phyloP scores from a whole-genome alignment of 2,113 vertebrate species.

The Datnioides undecimradiatus region DNA sequence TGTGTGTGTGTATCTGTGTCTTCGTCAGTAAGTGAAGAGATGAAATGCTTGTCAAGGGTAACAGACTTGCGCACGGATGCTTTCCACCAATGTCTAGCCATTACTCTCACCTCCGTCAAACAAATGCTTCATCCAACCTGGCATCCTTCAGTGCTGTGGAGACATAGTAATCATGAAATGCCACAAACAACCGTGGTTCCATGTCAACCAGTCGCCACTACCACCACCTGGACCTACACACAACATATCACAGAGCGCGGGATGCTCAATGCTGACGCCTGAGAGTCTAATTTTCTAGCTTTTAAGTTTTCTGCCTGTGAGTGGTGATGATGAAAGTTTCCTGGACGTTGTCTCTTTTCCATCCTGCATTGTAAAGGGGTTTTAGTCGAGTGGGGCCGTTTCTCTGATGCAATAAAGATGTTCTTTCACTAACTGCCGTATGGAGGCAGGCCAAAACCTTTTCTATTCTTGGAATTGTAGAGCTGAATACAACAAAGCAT shows the following conservation, averaged over 20 bases:
- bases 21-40: conserved; percentile 60
- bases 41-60: conserved; percentile 75
- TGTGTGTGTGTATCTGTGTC: background rate
- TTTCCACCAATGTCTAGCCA: conserved; percentile 66
- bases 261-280: conserved; percentile 23
- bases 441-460: conserved; percentile 24
- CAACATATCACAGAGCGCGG: conserved; percentile 16
- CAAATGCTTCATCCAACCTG: conserved; percentile 58
- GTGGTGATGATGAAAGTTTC: conserved; percentile 40
- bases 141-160: conserved; percentile 50
- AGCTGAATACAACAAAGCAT: background rate
- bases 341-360: conserved; percentile 33
- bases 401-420: conserved; percentile 46
- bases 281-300: conserved; percentile 28
- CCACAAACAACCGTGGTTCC: conserved; percentile 62
- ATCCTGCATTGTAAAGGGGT: conserved; percentile 21
- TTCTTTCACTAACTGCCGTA: conserved; percentile 39
- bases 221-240: conserved; percentile 16
- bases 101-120: conserved; percentile 65
- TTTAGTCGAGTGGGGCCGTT: conserved; percentile 40
- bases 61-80: conserved; percentile 59
- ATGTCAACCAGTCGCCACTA: conserved; percentile 27
- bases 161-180: conserved; percentile 70
- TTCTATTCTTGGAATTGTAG: conserved; percentile 23
- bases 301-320: conserved; percentile 44